Conservation (phyloP, 2,797 vertebrate genomes). For the Enteromius trimaculatus region DNA sequence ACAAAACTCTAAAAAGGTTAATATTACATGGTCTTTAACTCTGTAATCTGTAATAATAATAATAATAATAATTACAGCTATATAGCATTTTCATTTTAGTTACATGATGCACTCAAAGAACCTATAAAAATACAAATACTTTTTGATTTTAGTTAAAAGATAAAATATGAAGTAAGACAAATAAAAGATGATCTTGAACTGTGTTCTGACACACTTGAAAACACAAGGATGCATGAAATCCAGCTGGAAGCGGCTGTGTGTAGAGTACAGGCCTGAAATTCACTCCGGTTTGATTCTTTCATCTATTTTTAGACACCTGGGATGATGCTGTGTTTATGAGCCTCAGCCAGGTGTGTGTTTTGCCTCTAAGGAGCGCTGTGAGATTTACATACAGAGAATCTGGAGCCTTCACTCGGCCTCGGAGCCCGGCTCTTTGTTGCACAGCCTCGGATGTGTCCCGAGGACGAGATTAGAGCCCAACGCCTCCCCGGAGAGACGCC, state of each 20-base stretch:
- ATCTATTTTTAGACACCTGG: slow-evolving; percentile 15
- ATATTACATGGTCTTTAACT: too few species aligned
- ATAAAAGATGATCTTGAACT: background rate
- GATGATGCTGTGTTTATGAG: background rate
- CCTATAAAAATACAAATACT: too few species aligned
- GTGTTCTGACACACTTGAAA: background rate
- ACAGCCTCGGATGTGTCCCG: slow-evolving; percentile 67
- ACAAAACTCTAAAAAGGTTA: too few species aligned
- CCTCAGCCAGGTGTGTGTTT: slow-evolving; percentile 30
- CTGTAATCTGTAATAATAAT: too few species aligned
- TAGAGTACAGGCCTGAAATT: background rate
- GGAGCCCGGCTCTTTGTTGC: slow-evolving; percentile 59
- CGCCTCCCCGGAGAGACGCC: slow-evolving; percentile 59
- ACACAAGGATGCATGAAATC: background rate
- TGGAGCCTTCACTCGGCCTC: background rate
- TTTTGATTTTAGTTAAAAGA: too few species aligned
- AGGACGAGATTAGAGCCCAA: slow-evolving; percentile 69
- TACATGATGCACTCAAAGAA: too few species aligned
- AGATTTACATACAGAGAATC: slow-evolving; percentile 33
- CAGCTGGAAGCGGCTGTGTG: background rate
- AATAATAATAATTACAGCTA: too few species aligned
- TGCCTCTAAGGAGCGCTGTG: slow-evolving; percentile 57
- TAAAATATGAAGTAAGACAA: too few species aligned
- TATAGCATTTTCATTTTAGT: too few species aligned
- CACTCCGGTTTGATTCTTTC: background rate